A percentile compares a stretch with the other conserved stretches of the same genome.
phyloP scores from a whole-genome alignment of 2,888 invertebrate genomes.

The Diplolepis rosae region DNA sequence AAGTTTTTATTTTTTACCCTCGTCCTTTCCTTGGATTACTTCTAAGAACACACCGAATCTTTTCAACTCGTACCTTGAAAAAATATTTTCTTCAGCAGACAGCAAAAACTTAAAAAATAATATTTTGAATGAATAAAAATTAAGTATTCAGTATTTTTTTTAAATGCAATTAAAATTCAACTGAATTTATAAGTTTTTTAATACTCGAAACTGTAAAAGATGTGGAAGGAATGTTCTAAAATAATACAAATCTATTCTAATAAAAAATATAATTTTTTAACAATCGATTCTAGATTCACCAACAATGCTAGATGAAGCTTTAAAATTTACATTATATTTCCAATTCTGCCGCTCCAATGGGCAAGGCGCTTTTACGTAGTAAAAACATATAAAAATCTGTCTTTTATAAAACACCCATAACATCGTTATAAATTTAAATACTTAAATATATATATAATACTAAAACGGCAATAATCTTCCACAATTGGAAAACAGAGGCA shows the following conservation, averaged over 20 bases:
- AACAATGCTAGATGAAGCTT: constrained; percentile 55
- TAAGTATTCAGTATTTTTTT: no score
- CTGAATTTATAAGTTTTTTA: no score
- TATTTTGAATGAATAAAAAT: background rate
- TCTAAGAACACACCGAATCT: background rate
- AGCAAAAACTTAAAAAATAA: background rate
- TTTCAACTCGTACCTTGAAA: constrained; percentile 1
- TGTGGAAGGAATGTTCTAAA: constrained; percentile 34
- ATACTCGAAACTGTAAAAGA: no score
- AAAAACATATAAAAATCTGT: constrained; percentile 42
- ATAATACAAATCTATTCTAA: constrained; percentile 46
- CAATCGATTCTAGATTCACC: constrained; percentile 54
- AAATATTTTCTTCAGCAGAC: background rate
- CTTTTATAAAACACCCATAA: constrained; percentile 12
- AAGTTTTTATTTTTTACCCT: constrained; percentile 15
- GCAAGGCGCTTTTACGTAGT: constrained; percentile 46
- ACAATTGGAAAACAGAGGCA: background rate
- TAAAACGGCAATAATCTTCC: constrained; percentile 1
- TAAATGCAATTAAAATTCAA: no score
- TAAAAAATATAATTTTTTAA: constrained; percentile 67
- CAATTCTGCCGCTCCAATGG: constrained; percentile 39
- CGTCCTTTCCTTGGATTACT: constrained; percentile 27
- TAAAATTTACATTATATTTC: constrained; percentile 55
- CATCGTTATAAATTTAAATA: background rate
- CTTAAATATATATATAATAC: constrained; percentile 29